A percentile compares a stretch with the other conserved stretches of the same genome.
Evolutionary conservation across 1,140 invertebrate species (phyloP).

Genomic region (Ceratina australensis): DNA sequence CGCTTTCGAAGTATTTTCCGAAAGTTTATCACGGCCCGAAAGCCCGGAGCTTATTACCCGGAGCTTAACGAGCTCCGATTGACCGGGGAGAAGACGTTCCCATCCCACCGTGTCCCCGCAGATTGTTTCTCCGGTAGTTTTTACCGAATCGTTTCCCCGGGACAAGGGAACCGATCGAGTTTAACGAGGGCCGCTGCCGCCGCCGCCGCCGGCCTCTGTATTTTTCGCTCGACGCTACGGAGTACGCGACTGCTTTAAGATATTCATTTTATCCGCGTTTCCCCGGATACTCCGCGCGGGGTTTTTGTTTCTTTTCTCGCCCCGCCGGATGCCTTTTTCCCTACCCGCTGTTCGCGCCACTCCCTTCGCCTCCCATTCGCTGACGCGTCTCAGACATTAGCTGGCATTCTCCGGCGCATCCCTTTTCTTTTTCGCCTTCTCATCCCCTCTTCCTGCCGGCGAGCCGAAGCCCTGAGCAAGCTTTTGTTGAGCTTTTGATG

Average conservation of each 20-base stretch:
- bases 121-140: background rate
- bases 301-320: constrained; percentile 17
- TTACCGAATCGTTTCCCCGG: background rate
- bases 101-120: background rate
- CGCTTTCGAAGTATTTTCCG: constrained; percentile 43
- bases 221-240: constrained; percentile 25
- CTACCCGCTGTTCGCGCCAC: constrained; percentile 34
- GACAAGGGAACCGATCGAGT: constrained; percentile 1
- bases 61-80: constrained; percentile 47
- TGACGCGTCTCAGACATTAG: constrained; percentile 63
- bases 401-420: constrained; percentile 52
- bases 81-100: constrained; percentile 11
- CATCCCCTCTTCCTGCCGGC: constrained; percentile 40
- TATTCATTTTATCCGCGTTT: constrained; percentile 34
- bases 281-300: background rate
- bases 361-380: constrained; percentile 41
- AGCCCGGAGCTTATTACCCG: constrained; percentile 38
- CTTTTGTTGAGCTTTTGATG: constrained; percentile 66
- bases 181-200: constrained; percentile 17
- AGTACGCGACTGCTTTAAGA: constrained; percentile 32
- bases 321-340: constrained; percentile 35
- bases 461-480: constrained; percentile 55
- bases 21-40: constrained; percentile 28
- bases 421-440: constrained; percentile 31
- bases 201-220: background rate